Evolutionary conservation across 2,888 invertebrate genomes (phyloP).

Genomic region (Machimus atricapillus): DNA sequence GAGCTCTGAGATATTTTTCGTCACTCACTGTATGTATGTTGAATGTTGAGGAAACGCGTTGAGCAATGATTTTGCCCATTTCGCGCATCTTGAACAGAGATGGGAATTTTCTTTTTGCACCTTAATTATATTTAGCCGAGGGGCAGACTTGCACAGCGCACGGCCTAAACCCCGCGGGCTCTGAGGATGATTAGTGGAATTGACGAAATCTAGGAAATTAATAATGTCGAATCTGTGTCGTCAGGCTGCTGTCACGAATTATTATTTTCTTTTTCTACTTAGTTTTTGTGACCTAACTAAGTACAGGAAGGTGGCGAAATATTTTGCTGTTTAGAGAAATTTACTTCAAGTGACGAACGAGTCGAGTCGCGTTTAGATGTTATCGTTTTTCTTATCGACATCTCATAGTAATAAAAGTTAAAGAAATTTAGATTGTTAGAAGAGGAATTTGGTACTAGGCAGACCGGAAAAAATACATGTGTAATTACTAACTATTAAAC

Average conservation of each 20-base stretch:
- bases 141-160: background rate
- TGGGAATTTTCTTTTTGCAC: background rate
- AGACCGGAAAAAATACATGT: too few relatives aligned
- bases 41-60: background rate
- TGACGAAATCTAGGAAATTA: background rate
- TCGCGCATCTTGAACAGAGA: background rate
- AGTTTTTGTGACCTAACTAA: background rate
- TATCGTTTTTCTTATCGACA: too few relatives aligned
- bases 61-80: background rate
- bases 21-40: background rate
- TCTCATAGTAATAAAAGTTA: too few relatives aligned
- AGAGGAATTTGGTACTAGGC: too few relatives aligned
- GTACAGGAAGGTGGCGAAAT: background rate
- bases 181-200: background rate
- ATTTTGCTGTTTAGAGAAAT: background rate
- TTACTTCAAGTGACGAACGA: background rate
- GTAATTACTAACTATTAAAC: too few relatives aligned
- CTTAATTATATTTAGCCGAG: background rate
- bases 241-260: background rate
- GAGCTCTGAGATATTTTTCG: background rate
- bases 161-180: background rate
- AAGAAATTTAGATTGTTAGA: too few relatives aligned
- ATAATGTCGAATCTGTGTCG: background rate
- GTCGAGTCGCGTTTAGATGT: background rate
- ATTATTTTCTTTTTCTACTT: background rate